Percentiles rank a stretch among this genome's conserved stretches.
Conservation (phyloP, 1,140 invertebrate genomes). For the Pseudomyrmex sp. region DNA sequence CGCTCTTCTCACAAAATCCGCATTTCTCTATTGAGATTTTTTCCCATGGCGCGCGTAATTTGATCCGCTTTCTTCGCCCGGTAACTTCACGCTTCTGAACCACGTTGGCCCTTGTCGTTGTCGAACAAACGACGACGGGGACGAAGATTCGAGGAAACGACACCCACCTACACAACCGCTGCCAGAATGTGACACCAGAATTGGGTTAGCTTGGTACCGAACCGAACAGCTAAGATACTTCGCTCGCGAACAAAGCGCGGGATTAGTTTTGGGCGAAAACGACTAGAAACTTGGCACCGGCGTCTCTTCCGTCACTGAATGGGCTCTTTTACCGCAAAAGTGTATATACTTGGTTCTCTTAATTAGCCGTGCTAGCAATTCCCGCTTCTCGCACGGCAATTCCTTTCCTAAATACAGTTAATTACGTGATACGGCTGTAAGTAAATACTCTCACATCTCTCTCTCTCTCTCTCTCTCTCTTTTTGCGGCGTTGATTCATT, state of each 20-base stretch:
- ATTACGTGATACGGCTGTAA: constrained; percentile 30
- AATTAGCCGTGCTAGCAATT: constrained; percentile 37
- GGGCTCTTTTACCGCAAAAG: constrained; percentile 16
- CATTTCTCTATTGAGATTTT: constrained; percentile 5
- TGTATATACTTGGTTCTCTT: constrained; percentile 38
- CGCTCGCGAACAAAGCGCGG: constrained; percentile 26
- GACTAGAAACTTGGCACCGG: constrained; percentile 33
- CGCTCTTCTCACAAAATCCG: no score
- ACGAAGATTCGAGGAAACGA: constrained; percentile 11
- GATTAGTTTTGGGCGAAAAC: constrained; percentile 47
- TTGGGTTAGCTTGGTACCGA: constrained; percentile 49
- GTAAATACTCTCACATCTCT: constrained; percentile 19
- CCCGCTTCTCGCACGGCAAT: constrained; percentile 25
- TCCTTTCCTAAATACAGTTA: constrained; percentile 20
- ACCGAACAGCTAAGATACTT: constrained; percentile 25
- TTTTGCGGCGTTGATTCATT: neutral
- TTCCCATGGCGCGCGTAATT: constrained; percentile 5
- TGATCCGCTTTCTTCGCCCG: constrained; percentile 5
- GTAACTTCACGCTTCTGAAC: constrained; percentile 31
- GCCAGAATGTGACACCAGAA: constrained; percentile 19
- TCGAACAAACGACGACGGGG: neutral
- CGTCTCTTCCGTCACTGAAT: constrained; percentile 45
- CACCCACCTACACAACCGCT: neutral
- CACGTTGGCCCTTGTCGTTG: constrained; percentile 2
- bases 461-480: no score